These are phyloP conservation scores for Isichthys henryi DNA, from an alignment of 2,113 vertebrate species.

Conservation along the genomic window DNA sequence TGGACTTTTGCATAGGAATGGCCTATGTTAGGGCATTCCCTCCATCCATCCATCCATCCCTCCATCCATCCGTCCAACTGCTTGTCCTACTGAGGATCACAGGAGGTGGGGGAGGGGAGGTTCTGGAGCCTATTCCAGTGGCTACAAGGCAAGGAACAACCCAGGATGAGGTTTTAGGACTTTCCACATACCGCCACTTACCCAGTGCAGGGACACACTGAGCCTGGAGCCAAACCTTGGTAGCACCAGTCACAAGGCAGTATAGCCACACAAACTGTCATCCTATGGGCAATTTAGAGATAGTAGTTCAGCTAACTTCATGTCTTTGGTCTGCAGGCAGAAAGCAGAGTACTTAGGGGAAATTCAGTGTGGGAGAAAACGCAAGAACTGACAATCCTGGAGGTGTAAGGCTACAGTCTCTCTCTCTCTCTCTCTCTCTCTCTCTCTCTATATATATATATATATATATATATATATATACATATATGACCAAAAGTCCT, in stretches of 20 bases:
- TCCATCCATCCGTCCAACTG: neutral
- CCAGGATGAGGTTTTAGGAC: neutral
- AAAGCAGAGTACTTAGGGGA: neutral
- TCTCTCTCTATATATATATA: neutral
- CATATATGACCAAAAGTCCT: neutral
- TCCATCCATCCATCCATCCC: neutral
- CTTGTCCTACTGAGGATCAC: no score
- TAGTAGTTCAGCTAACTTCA: neutral
- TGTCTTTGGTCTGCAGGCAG: neutral
- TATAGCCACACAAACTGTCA: neutral
- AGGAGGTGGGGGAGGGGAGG: neutral
- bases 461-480: neutral
- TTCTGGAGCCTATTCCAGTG: neutral
- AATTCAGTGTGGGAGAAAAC: neutral
- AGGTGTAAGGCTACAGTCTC: neutral
- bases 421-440: no score
- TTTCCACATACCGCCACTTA: neutral
- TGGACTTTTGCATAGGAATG: neutral
- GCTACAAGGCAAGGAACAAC: no score
- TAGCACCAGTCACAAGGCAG: neutral
- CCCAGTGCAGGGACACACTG: neutral
- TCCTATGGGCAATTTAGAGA: neutral
- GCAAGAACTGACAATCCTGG: neutral
- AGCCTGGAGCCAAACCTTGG: neutral
- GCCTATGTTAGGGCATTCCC: neutral